Base-by-base conservation (phyloP, 2,888 invertebrate species). In the Criorhina ranunculi region DNA sequence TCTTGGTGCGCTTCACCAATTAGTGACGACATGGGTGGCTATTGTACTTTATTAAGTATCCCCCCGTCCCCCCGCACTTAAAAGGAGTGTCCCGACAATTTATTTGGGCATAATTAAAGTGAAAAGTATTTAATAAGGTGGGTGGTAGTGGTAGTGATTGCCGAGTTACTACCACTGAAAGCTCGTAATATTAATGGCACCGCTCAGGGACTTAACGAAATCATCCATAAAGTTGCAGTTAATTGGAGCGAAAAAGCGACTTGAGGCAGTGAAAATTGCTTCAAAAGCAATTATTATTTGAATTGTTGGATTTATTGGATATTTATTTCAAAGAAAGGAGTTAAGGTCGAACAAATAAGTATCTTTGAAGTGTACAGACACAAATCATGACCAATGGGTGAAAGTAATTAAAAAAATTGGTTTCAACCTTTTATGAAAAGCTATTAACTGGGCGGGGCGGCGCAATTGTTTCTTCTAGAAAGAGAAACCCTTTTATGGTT, bases 81-180 rank as follows among this genome's bases (percentile, higher is more conserved):
- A 37, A 59, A 67, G 51, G 66, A 49, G 46, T 33, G 31, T 67
- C 60, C 11, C 33, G 5, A 15, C 2, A 37, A 37, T 15, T 12
- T 44, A 9, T 53, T 33, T n/a, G n/a, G 35, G 24, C 35, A 12
- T 57, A 57, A 60, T 42, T 33, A 40, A 9, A 44, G 51, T 53
- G 62, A 53, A 73, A 44, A 62, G 46, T 29, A 46, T 42, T 46
- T 72, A 60, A 72, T 72, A 60, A 29, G 49, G 19, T 42, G 40
- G 40, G 29, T 1, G 59, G 49, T 11, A 24, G 59, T 24, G 37
- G 15, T 57, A 8, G 15, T 31, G 7, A 6, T 42, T 42, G 15
- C 15, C 0, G 5, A 4, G 19, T 15, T 31, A 17, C 6, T 5
- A n/a, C n/a, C n/a, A n/a, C n/a, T n/a, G n/a, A n/a, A n/a, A n/a